Evolutionary conservation across 2,797 vertebrate species (phyloP).

Genomic region (Scyliorhinus canicula): DNA sequence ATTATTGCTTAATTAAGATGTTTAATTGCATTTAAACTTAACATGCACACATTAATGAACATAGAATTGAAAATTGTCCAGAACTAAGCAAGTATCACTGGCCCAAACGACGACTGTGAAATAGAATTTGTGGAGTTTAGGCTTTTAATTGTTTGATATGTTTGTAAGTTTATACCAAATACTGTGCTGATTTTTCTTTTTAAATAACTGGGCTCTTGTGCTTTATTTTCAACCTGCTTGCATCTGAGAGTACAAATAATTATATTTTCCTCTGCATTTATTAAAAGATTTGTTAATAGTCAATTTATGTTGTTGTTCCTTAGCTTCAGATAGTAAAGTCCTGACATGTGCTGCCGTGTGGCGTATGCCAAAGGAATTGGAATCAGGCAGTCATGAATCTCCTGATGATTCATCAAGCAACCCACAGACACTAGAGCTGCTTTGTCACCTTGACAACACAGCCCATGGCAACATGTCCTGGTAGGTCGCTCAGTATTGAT

Average conservation of each 20-base stretch:
- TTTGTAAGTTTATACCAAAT: not conserved
- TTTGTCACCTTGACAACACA: constrained; percentile 89
- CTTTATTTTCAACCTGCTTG: not conserved
- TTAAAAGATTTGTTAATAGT: constrained; percentile 52
- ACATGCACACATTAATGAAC: not conserved
- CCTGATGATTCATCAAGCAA: constrained; percentile 92
- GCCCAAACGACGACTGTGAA: not conserved
- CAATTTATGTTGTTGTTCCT: constrained; percentile 46
- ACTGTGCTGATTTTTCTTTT: not conserved
- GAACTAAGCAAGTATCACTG: not conserved
- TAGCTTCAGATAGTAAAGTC: constrained; percentile 87
- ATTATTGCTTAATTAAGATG: not conserved
- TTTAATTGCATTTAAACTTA: constrained; percentile 8
- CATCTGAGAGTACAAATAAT: not conserved
- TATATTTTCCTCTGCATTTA: constrained; percentile 3
- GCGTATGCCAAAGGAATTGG: constrained; percentile 92
- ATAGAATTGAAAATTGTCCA: not conserved
- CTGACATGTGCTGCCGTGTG: constrained; percentile 85
- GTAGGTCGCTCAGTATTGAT: constrained; percentile 67
- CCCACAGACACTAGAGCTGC: constrained; percentile 87
- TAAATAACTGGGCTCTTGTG: not conserved
- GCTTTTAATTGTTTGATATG: not conserved
- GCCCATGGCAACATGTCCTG: constrained; percentile 81
- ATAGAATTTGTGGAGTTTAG: not conserved
- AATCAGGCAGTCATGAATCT: constrained; percentile 86